Evolutionary conservation across 1,140 invertebrate species (phyloP).

Genomic region (Drosophila athabasca): DNA sequence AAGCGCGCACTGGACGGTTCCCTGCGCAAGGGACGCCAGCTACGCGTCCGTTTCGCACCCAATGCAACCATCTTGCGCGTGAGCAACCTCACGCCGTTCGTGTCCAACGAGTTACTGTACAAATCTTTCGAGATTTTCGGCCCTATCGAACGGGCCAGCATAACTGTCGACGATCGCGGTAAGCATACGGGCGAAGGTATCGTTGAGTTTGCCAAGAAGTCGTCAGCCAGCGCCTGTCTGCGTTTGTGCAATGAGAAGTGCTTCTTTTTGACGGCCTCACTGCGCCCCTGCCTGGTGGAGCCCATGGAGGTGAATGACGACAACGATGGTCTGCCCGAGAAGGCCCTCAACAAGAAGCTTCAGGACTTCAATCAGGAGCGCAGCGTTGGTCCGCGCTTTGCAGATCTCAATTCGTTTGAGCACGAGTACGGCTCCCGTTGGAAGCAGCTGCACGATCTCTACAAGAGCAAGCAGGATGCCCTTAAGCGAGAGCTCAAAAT

Average conservation of each 20-base stretch:
- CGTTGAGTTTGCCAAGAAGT: constrained; percentile 97
- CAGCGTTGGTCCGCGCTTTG: constrained; percentile 94
- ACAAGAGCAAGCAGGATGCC: constrained; percentile 95
- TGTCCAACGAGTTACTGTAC: constrained; percentile 98
- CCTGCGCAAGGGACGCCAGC: constrained; percentile 91
- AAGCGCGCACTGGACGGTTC: constrained; percentile 96
- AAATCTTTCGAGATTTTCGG: constrained; percentile 97
- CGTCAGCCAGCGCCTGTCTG: constrained; percentile 92
- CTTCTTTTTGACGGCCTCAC: constrained; percentile 96
- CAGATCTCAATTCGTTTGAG: constrained; percentile 94
- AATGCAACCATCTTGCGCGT: constrained; percentile 96
- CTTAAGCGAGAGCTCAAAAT: constrained; percentile 95
- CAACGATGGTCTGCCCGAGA: constrained; percentile 96
- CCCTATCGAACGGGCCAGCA: constrained; percentile 95
- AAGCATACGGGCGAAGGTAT: constrained; percentile 97
- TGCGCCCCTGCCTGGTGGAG: constrained; percentile 95
- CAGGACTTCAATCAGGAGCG: constrained; percentile 92
- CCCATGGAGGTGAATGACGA: constrained; percentile 95
- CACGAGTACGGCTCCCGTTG: constrained; percentile 97
- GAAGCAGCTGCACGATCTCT: constrained; percentile 97
- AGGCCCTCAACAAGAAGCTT: constrained; percentile 93
- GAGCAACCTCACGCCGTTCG: constrained; percentile 95
- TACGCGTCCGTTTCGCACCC: constrained; percentile 97
- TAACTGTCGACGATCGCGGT: constrained; percentile 97
- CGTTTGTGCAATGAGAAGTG: constrained; percentile 96